A percentile compares a stretch with the other conserved stretches of the same genome.
Evolutionary conservation across 2,113 vertebrate species (phyloP).

Genomic region (Bos taurus): DNA sequence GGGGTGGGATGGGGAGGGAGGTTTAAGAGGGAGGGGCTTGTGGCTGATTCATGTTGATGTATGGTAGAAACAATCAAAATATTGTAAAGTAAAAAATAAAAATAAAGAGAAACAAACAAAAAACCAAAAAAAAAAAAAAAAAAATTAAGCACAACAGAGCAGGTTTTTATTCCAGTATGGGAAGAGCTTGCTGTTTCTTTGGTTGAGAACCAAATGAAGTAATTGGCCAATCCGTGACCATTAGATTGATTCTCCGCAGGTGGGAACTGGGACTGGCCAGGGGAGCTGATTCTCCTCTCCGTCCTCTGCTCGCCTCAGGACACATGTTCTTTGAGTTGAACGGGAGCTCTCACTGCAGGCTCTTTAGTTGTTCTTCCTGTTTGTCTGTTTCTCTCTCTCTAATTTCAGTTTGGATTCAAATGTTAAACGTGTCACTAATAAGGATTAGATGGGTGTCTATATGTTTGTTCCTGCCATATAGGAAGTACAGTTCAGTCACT

Average conservation of each 20-base stretch:
- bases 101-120: neutral
- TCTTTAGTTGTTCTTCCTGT: neutral
- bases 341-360: neutral
- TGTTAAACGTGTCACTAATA: neutral
- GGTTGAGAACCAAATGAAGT: neutral
- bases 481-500: neutral
- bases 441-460: neutral
- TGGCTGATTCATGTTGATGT: neutral
- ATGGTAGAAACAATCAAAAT: neutral
- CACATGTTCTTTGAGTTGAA: neutral
- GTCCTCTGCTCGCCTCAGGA: neutral
- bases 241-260: neutral
- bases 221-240: neutral
- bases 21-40: neutral
- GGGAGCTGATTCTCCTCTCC: neutral
- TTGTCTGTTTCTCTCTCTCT: neutral
- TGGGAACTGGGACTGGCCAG: neutral
- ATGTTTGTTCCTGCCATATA: neutral
- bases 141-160: neutral
- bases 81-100: neutral
- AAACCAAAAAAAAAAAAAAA: neutral
- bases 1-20: neutral
- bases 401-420: neutral
- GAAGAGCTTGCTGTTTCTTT: neutral
- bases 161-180: neutral